Percentiles rank a stretch among this genome's conserved stretches.
These are phyloP conservation scores for Sminthopsis crassicaudata DNA, from an alignment of 2,113 vertebrate species.

Conservation along the genomic window DNA sequence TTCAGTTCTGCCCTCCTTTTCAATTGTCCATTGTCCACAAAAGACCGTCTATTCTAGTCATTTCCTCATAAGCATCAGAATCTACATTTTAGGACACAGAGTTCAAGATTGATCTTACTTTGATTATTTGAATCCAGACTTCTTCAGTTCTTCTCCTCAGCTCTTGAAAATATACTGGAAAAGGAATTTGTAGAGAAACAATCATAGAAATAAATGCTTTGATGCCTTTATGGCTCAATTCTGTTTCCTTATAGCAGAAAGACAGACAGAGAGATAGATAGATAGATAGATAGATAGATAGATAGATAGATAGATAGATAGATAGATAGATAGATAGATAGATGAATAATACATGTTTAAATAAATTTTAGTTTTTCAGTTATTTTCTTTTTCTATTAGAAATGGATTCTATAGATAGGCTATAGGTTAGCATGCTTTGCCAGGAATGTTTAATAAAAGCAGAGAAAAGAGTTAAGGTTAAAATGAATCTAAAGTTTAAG, in stretches of 20 bases:
- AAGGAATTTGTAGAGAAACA: conserved; percentile 60
- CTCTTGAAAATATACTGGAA: conserved; percentile 38
- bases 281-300: conserved; percentile 68
- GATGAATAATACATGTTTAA: conserved; percentile 69
- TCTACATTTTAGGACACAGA: conserved; percentile 65
- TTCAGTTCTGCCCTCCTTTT: conserved; percentile 57
- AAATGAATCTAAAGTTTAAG: conserved; percentile 51
- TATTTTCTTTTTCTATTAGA: conserved; percentile 70
- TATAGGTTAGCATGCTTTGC: conserved; percentile 29
- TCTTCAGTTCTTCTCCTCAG: conserved; percentile 21
- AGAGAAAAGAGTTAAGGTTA: conserved; percentile 61
- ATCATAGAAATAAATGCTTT: conserved; percentile 63
- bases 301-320: conserved; percentile 63
- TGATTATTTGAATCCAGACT: conserved; percentile 62
- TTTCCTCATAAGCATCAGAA: conserved; percentile 62
- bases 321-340: conserved; percentile 57
- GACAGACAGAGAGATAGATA: conserved; percentile 64
- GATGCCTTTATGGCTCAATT: conserved; percentile 66
- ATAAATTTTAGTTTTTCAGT: conserved; percentile 74
- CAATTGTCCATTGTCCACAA: conserved; percentile 24
- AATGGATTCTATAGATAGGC: conserved; percentile 68
- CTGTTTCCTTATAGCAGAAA: conserved; percentile 67
- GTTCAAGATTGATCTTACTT: conserved; percentile 68
- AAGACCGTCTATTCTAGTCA: conserved; percentile 48
- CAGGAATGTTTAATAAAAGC: conserved; percentile 52